Evolutionary conservation across 2,113 vertebrate species (phyloP), one percentile per base, ranked within the genome.

Genomic region (Pithys albifrons): DNA sequence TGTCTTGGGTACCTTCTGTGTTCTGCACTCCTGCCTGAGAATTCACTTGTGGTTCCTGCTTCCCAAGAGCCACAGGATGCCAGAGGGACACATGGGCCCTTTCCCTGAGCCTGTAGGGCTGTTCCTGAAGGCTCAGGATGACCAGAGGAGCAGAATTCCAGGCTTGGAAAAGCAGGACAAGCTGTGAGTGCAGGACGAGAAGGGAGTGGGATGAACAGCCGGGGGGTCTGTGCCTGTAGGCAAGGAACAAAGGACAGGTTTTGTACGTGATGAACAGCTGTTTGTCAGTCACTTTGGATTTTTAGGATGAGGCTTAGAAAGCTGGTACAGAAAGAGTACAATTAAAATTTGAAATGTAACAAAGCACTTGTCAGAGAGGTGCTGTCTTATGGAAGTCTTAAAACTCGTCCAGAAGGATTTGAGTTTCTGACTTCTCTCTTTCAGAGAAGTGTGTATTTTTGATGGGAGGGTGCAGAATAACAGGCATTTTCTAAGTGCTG

Each of bases 181-280:
- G 77, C 16, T 65, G 2, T 1, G 2, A 1, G 1, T 65, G 45
- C 77, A 35, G 85, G 61, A 52, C 2, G 1, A 7, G 70, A 37
- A 52, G 59, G 43, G 37, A 29, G 19, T 17, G 45, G 19, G 25
- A 14, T 70, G 33, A 33, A 29, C 27, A 64, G 41, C 39, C 65
- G 14, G 37, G 33, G 12, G n/a, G 28, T 69, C 24, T 0, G 0
- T 82, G 48, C 31, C 37, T 70, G 25, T 85, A 62, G 46, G 58
- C 61, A 4, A 28, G 67, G 55, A 72, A 23, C 33, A 70, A 83
- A 79, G 57, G 29, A 3, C 16, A 37, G 43, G 33, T 37, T 90
- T 79, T 69, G 16, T 72, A 12, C 1, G 4, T 37, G 28, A 48
- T 57, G n/a, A 69, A 14, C 39, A 17, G 6, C 45, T 74, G 31